phyloP scores from a whole-genome alignment of 1,140 invertebrate species.

The Arctopsyche grandis region DNA sequence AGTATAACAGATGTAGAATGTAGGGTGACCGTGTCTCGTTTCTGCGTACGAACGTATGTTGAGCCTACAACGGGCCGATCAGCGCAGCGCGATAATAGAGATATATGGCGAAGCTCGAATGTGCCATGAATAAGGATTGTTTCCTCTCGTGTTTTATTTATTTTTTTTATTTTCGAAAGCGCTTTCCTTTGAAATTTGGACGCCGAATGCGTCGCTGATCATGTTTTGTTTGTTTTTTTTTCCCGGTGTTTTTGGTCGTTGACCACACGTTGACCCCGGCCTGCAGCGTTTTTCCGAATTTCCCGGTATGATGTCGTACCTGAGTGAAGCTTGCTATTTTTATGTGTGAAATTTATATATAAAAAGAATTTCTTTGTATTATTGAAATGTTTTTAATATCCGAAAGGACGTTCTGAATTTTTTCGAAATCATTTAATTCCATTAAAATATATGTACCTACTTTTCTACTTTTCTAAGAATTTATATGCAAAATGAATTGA shows the following conservation, averaged over 20 bases:
- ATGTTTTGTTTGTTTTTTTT: not conserved
- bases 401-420: too few species aligned
- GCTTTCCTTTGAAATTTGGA: not conserved
- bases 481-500: too few species aligned
- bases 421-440: too few species aligned
- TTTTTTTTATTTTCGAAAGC: not conserved
- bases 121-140: constrained; percentile 24
- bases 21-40: not conserved
- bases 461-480: too few species aligned
- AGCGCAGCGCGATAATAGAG: constrained; percentile 14
- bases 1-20: too few species aligned
- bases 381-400: too few species aligned
- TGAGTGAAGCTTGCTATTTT: too few species aligned
- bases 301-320: not conserved
- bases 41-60: not conserved
- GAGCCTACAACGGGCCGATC: constrained; percentile 4
- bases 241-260: not conserved
- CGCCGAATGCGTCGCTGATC: not conserved
- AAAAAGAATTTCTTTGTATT: too few species aligned
- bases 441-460: too few species aligned
- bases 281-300: not conserved
- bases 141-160: not conserved
- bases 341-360: not conserved
- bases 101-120: constrained; percentile 11
- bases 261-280: not conserved